Evolutionary conservation across 1,140 invertebrate genomes (phyloP).

Genomic region (Helicoverpa armigera): DNA sequence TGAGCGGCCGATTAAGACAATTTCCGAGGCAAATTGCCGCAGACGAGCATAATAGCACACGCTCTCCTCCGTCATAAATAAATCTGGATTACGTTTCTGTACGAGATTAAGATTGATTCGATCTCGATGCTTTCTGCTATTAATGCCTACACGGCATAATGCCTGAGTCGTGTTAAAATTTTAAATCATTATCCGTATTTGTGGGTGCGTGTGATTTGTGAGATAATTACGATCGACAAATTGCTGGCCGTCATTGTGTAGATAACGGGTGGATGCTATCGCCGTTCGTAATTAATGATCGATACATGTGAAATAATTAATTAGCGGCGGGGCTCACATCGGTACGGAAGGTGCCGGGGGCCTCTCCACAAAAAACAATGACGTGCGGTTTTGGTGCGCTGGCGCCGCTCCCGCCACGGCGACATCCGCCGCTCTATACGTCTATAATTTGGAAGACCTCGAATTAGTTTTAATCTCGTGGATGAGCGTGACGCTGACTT

Average conservation of each 20-base stretch:
- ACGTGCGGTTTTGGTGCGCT: slow-evolving; percentile 81
- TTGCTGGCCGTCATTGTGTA: slow-evolving; percentile 82
- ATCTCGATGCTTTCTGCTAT: slow-evolving; percentile 84
- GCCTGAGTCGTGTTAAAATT: slow-evolving; percentile 81
- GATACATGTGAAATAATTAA: slow-evolving; percentile 86
- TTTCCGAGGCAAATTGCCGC: slow-evolving; percentile 86
- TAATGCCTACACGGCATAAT: slow-evolving; percentile 80
- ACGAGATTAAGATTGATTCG: slow-evolving; percentile 86
- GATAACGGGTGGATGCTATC: slow-evolving; percentile 80
- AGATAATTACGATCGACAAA: slow-evolving; percentile 84
- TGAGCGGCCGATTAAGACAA: slow-evolving; percentile 86
- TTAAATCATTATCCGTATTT: slow-evolving; percentile 82
- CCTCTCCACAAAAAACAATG: slow-evolving; percentile 84
- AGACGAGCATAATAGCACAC: slow-evolving; percentile 86
- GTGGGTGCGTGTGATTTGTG: slow-evolving; percentile 76
- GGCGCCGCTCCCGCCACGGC: slow-evolving; percentile 77
- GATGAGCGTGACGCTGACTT: slow-evolving; percentile 79
- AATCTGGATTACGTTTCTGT: slow-evolving; percentile 86
- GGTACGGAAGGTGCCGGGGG: slow-evolving; percentile 75
- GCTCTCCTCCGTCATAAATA: slow-evolving; percentile 84
- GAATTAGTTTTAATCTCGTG: slow-evolving; percentile 82
- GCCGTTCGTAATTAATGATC: slow-evolving; percentile 84
- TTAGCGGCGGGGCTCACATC: slow-evolving; percentile 77
- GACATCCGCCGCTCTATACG: slow-evolving; percentile 77
- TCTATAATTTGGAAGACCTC: slow-evolving; percentile 84